Base-by-base conservation (phyloP, 2,113 vertebrate species). In the Melanerpes formicivorus region DNA sequence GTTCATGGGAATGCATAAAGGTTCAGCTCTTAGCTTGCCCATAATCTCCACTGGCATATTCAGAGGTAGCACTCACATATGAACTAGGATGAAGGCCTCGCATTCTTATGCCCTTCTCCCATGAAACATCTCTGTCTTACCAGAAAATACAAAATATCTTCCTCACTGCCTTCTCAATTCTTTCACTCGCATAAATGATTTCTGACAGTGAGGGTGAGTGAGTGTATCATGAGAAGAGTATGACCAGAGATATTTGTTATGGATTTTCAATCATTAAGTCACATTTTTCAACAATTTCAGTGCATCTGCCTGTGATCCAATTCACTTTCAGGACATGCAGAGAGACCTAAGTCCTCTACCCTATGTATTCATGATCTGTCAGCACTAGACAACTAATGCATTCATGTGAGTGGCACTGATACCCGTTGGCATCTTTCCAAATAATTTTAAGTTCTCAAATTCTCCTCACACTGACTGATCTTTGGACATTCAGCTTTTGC, bases 381-480 rank as follows among this genome's bases (percentile, higher is more conserved):
- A 95, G 71, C 63, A 25, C 69, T 32, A 44, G 42, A 93, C 77
- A 91, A 70, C 65, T 65, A 73, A 92, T 23, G 58, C 63, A 75
- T 48, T 90, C 54, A 40, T 87, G 60, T 82, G 84, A 87, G 34
- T 71, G 78, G 87, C 91, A 74, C 48, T 62, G 86, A 96, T 81
- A 93, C 64, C 88, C 58, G 0, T 25, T 92, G 93, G 95, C 90
- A 75, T 66, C n/a, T 80, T 90, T 88, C 82, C 91, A 93, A 79
- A 85, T 78, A 84, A 82, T 92, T 95, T 88, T 92, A 88, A 48
- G 63, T 72, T 95, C 80, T 86, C 80, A 50, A 44, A 88, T 71
- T 89, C 76, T 70, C 87, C 90, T 90, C 95, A 72, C 76, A 78
- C 70, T 87, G 91, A 86, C 91, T 83, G 91, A 88, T 93, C 91